Conservation (phyloP, 2,113 vertebrate genomes). For the Anser brachyrhynchus region DNA sequence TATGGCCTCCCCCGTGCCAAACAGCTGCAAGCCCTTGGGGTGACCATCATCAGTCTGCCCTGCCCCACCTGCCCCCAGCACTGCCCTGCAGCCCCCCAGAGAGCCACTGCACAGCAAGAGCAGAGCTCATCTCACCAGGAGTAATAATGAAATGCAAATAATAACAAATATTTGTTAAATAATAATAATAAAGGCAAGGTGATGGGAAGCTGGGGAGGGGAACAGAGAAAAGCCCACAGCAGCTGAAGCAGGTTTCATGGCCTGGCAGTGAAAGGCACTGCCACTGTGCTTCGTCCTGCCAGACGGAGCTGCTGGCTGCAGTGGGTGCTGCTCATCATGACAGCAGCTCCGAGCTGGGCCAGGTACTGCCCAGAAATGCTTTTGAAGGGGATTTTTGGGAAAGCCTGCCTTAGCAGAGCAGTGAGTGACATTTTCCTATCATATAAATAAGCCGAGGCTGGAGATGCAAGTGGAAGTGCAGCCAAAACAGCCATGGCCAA, state of each 20-base stretch:
- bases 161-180: accelerated
- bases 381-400: background rate
- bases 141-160: background rate
- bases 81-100: background rate
- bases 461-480: accelerated
- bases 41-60: no score
- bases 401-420: background rate
- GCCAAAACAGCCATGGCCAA: accelerated
- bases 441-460: accelerated
- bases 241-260: accelerated
- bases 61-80: background rate
- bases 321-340: accelerated
- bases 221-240: background rate
- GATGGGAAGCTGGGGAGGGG: background rate
- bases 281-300: accelerated
- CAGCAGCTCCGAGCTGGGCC: background rate
- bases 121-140: background rate
- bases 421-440: accelerated
- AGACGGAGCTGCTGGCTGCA: accelerated
- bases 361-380: background rate
- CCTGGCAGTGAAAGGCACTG: accelerated
- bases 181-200: background rate
- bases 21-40: background rate
- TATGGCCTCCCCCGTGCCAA: background rate
- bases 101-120: accelerated